phyloP scores from a whole-genome alignment of 2,888 invertebrate genomes.

The Nephrotoma appendiculata region DNA sequence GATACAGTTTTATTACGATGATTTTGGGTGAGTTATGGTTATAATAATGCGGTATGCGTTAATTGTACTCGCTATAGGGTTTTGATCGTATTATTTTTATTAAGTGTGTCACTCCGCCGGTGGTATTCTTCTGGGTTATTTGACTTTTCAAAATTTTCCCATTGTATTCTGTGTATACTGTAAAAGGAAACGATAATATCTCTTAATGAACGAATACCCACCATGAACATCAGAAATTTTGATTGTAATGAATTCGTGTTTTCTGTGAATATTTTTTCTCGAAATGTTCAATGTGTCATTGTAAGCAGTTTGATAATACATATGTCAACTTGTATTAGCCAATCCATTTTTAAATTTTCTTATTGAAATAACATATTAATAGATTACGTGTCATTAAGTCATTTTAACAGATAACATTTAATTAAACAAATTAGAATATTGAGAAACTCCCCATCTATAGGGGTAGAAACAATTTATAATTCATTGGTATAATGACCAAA shows the following conservation, averaged over 20 bases:
- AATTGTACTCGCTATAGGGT: neutral
- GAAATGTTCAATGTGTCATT: too few species aligned
- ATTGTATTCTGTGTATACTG: neutral
- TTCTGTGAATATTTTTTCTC: too few species aligned
- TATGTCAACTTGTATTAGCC: too few species aligned
- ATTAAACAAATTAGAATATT: too few species aligned
- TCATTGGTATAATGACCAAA: too few species aligned
- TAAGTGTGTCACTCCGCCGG: neutral
- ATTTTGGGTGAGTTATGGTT: neutral
- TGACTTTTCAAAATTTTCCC: neutral
- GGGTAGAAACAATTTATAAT: too few species aligned
- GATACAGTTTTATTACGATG: neutral
- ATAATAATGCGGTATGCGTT: neutral
- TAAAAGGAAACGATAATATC: neutral
- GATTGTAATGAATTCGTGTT: neutral
- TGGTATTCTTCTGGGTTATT: neutral
- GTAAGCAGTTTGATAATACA: too few species aligned
- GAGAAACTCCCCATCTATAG: too few species aligned
- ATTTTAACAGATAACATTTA: too few species aligned
- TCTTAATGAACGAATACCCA: neutral
- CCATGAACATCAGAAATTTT: neutral
- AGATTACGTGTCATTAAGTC: too few species aligned
- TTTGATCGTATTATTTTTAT: neutral
- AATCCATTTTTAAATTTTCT: too few species aligned
- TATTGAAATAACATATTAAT: too few species aligned